Evolutionary conservation across 2,888 invertebrate genomes (phyloP).

Genomic region (Oligia fasciuncula): DNA sequence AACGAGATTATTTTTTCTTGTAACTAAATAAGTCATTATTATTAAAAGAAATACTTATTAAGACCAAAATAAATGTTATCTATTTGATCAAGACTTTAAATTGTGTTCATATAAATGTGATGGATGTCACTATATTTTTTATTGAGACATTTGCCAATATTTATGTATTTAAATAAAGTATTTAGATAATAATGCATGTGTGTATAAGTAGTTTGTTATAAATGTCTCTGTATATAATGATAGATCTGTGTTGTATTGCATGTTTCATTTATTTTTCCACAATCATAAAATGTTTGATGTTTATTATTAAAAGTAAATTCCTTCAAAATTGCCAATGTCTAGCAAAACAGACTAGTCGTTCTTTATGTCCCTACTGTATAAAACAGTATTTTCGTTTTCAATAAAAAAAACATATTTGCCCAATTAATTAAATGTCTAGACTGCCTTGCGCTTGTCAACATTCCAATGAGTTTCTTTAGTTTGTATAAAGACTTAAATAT

Average conservation of each 20-base stretch:
- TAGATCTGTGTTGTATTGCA: slow-evolving; percentile 61
- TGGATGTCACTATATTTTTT: slow-evolving; percentile 20
- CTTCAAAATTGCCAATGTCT: slow-evolving; percentile 2
- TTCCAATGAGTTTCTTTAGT: slow-evolving; percentile 16
- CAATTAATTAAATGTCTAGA: slow-evolving; percentile 26
- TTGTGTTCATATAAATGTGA: slow-evolving; percentile 34
- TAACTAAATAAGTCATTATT: background rate
- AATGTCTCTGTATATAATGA: slow-evolving; percentile 47
- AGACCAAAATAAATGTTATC: background rate
- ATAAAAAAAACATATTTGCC: slow-evolving; percentile 5
- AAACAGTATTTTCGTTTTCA: background rate
- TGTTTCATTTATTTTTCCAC: slow-evolving; percentile 67
- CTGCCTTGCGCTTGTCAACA: slow-evolving; percentile 25
- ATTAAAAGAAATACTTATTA: background rate
- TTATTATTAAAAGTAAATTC: slow-evolving; percentile 5
- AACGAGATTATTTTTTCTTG: background rate
- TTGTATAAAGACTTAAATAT: slow-evolving; percentile 16
- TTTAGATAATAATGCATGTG: slow-evolving; percentile 59
- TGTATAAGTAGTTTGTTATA: slow-evolving; percentile 48
- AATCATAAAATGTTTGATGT: slow-evolving; percentile 46
- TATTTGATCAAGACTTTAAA: slow-evolving; percentile 6
- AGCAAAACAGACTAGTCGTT: background rate
- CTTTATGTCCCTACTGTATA: background rate
- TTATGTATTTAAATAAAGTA: slow-evolving; percentile 32
- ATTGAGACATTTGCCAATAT: slow-evolving; percentile 31